Evolutionary conservation across 2,113 vertebrate species (phyloP), one percentile per base, ranked within the genome.

Genomic region (Regulus satrapa): DNA sequence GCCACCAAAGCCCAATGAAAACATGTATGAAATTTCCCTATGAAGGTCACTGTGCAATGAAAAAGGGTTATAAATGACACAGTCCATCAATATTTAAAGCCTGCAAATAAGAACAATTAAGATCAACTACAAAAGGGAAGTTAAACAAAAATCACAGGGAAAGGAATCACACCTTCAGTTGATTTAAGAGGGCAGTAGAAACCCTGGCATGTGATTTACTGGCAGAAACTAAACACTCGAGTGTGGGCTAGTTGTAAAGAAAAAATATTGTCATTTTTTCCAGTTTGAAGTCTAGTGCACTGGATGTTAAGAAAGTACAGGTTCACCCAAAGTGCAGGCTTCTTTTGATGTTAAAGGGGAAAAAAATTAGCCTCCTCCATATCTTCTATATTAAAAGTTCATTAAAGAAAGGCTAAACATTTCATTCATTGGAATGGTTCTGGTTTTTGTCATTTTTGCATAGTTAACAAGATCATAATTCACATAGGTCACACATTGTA

Each of bases 391-490:
- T 82, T 94, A 67, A 78, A 95, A 86, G 92, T 94, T 97, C 95
- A 97, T 97, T 97, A 98, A 97, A 89, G 91, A 97, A 97, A 97
- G 89, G 82, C 94, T 94, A 96, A 97, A 95, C 51, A 49, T 92
- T 97, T 96, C 94, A 96, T 97, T 97, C 94, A 92, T 69, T 92
- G 83, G 69, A 94, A 97, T 95, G 95, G 94, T 96, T 98, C 98
- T 98, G 97, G 3, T 94, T 97, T 98, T 89, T 97, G 92, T 98
- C 98, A 97, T 97, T 98, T 98, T 97, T 97, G 94, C 93, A 96
- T 94, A 96, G 93, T 96, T 98, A 98, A 97, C 93, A 95, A 94
- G 95, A 97, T 97, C 97, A 97, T 98, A 98, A 98, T 97, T 98
- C 97, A 98, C 97, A 94, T 49, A 89, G 95, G 89, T 97, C 97